Conservation (phyloP, 2,888 invertebrate genomes). For the Thalpophila matura region DNA sequence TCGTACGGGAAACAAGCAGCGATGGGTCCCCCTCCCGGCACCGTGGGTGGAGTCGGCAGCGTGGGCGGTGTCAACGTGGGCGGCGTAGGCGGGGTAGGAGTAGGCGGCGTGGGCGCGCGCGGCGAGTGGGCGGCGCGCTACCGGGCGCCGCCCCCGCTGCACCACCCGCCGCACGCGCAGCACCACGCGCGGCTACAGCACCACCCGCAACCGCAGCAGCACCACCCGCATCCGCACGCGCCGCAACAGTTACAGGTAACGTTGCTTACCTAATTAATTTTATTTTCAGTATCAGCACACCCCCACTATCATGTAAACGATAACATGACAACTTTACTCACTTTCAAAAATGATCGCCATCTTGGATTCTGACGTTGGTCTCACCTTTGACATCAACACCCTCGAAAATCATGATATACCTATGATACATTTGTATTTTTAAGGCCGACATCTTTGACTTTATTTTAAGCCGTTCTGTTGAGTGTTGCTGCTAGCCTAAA, state of each 20-base stretch:
- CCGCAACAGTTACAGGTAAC: constrained; percentile 67
- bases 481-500: too few species aligned
- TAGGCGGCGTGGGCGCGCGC: constrained; percentile 73
- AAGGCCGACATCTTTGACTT: too few species aligned
- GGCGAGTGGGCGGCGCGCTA: constrained; percentile 85
- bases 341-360: too few species aligned
- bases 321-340: too few species aligned
- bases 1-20: constrained; percentile 94
- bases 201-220: constrained; percentile 57
- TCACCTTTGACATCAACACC: too few species aligned
- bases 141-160: constrained; percentile 71
- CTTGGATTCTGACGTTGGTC: too few species aligned
- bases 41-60: constrained; percentile 88
- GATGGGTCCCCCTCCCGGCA: constrained; percentile 82
- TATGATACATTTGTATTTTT: too few species aligned
- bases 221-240: constrained; percentile 58
- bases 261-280: too few species aligned
- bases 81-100: constrained; percentile 74
- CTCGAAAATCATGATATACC: too few species aligned
- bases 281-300: too few species aligned
- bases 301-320: too few species aligned
- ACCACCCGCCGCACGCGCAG: constrained; percentile 62
- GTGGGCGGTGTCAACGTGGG: constrained; percentile 90
- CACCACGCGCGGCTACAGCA: constrained; percentile 55
- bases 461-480: too few species aligned